Base-by-base conservation (phyloP, 2,888 invertebrate species). In the Tetramorium bicarinatum region DNA sequence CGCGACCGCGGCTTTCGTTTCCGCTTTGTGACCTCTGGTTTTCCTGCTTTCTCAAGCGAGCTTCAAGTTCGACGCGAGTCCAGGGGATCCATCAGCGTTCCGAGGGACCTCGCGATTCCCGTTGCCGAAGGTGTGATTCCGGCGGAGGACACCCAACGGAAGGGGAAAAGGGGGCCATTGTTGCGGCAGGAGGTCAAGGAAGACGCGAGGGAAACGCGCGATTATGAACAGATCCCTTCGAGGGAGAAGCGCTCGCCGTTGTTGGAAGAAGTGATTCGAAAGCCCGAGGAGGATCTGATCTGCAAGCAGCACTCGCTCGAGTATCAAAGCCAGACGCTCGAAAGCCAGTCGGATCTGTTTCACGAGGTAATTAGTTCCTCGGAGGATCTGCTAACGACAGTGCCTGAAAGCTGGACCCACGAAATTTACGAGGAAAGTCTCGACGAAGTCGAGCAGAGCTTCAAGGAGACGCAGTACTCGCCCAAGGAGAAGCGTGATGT, bases 271-370 rank as follows among this genome's bases (percentile, higher is more conserved):
- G 49, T 62, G 49, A 15, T 69, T 2, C 15, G 74, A 1, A 82
- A 18, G 9, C 34, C 56, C 34, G 88, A 87, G 3, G 92, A 92
- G 52, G 91, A 91, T 47, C 61, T 90, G 38, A 91, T 91, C 76
- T 87, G 91, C 59, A 93, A 92, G 82, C 89, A 93, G 56, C 93
- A 93, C 67, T 92, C 93, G 0, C 77, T 93, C 4, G 89, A 91
- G 56, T 93, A 93, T 56, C 93, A 93, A 69, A 91, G 89, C 6
- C 93, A 93, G 74, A 93, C 93, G 0, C 86, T 92, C 21, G 93
- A 91, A 82, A 92, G 88, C 9, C 90, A 91, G 25, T 72, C 85
- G 34, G 89, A 89, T 44, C 69, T 84, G 49, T 74, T 87, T 38
- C 80, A 72, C 52, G 84, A 62, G 18, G 76, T 8, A 13, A 49